Percentiles rank a stretch among this genome's conserved stretches.
Conservation (phyloP, 1,140 invertebrate species). For the Bombus haemorrhoidalis region DNA sequence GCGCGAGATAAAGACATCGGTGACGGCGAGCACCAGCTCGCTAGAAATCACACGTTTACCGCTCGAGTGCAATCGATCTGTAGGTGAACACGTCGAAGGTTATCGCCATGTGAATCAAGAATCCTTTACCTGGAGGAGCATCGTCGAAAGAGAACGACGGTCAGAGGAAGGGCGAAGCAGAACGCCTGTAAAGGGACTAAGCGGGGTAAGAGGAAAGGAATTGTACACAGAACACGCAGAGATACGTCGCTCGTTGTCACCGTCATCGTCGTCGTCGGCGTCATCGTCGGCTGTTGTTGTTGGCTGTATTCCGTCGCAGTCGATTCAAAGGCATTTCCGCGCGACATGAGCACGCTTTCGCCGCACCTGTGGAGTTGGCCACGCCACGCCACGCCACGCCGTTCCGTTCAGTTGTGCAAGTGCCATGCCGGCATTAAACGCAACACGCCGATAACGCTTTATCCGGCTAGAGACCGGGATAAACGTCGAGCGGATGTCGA, state of each 20-base stretch:
- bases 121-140: background rate
- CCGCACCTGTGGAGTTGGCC: slow-evolving; percentile 65
- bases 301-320: slow-evolving; percentile 13
- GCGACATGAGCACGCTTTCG: slow-evolving; percentile 61
- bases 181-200: background rate
- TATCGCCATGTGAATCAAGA: slow-evolving; percentile 19
- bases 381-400: background rate
- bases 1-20: slow-evolving; percentile 25
- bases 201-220: background rate
- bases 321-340: slow-evolving; percentile 63
- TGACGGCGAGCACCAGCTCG: too few species aligned
- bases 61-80: too few species aligned
- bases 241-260: too few species aligned
- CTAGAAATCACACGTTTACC: too few species aligned
- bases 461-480: background rate
- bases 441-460: background rate
- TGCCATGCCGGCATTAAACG: background rate
- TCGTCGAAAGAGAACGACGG: background rate
- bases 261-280: background rate
- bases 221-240: background rate
- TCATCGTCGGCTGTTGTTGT: background rate
- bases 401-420: slow-evolving; percentile 30
- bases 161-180: background rate
- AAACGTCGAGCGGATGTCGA: background rate
- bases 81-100: slow-evolving; percentile 2